Evolutionary conservation across 2,797 vertebrate genomes (phyloP).

Genomic region (Rhabdophis nuchalis): DNA sequence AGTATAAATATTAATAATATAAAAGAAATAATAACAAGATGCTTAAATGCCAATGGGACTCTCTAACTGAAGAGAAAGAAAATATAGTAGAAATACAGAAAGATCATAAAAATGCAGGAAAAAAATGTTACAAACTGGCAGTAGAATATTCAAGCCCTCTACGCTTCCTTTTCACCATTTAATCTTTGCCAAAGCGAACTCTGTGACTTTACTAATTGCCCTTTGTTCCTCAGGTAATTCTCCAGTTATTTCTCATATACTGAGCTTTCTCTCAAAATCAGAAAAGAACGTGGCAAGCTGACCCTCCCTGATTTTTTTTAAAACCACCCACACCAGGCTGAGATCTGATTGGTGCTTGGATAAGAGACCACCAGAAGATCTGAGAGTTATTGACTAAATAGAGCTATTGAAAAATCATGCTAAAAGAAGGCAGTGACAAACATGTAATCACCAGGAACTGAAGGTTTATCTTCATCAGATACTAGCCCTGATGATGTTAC

Average conservation of each 20-base stretch:
- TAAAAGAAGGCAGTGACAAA: background rate
- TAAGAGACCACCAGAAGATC: background rate
- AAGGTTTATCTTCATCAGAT: background rate
- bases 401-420: background rate
- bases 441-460: background rate
- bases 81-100: slow-evolving; percentile 20
- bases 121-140: background rate
- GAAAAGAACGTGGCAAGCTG: background rate
- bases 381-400: background rate
- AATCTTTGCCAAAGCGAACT: too few species aligned
- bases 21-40: background rate
- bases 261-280: background rate
- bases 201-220: background rate
- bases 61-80: background rate
- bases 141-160: background rate
- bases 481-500: background rate
- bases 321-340: background rate
- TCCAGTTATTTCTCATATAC: background rate
- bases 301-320: background rate
- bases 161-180: background rate
- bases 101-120: background rate
- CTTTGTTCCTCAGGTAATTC: background rate
- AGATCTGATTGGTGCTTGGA: background rate
- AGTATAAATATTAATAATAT: background rate
- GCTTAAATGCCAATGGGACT: slow-evolving; percentile 38